Conservation (phyloP, 2,888 invertebrate genomes). For the Apotomis betuletana region DNA sequence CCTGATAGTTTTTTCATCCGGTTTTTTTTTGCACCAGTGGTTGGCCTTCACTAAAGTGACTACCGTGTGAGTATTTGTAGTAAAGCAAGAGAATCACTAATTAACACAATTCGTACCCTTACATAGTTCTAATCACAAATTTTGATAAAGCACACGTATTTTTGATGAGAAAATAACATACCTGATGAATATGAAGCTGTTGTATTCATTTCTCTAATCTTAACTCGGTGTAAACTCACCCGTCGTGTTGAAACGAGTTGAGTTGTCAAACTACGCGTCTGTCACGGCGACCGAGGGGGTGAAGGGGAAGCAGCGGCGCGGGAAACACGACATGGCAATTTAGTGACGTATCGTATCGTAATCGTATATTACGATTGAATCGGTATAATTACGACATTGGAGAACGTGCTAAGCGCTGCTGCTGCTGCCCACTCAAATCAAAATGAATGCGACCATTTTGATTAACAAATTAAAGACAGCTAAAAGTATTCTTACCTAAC, state of each 20-base stretch:
- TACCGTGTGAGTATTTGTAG: slow-evolving; percentile 39
- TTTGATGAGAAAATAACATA: slow-evolving; percentile 43
- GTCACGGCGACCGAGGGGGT: slow-evolving; percentile 24
- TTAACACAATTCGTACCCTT: slow-evolving; percentile 20
- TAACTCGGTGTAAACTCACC: not conserved
- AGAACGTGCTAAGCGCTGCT: too few relatives aligned
- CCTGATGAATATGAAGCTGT: slow-evolving; percentile 56
- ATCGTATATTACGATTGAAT: not conserved
- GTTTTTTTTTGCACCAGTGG: slow-evolving; percentile 37
- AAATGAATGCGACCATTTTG: too few relatives aligned
- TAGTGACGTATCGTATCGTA: slow-evolving; percentile 5
- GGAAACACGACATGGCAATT: slow-evolving; percentile 8
- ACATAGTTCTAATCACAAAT: not conserved
- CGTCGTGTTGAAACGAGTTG: slow-evolving; percentile 25
- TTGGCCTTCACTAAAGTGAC: slow-evolving; percentile 37
- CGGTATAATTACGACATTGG: slow-evolving; percentile 1
- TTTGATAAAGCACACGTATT: not conserved
- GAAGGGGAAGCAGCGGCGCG: slow-evolving; percentile 7
- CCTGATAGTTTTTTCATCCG: slow-evolving; percentile 25
- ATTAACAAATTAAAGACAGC: too few relatives aligned
- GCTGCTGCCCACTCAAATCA: too few relatives aligned
- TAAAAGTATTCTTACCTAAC: too few relatives aligned
- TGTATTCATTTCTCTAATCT: slow-evolving; percentile 49
- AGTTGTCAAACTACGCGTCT: slow-evolving; percentile 40
- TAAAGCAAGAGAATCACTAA: slow-evolving; percentile 21